Evolutionary conservation across 2,797 vertebrate species (phyloP).

Genomic region (Ctenopoma kingsleyae): DNA sequence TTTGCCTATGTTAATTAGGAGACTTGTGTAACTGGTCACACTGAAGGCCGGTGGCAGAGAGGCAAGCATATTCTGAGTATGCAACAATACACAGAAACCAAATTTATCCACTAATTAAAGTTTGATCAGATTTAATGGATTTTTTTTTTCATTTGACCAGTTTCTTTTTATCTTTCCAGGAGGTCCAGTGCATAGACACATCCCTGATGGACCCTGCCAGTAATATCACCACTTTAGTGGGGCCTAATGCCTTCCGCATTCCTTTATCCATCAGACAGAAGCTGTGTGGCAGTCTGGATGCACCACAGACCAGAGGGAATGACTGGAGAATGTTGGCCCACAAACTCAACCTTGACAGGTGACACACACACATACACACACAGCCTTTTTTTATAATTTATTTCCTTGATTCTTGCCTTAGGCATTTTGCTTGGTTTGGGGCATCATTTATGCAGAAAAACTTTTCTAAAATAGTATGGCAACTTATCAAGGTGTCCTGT

Average conservation of each 20-base stretch:
- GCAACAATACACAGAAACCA: background rate
- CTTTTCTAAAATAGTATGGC: background rate
- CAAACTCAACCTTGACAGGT: conserved; percentile 98
- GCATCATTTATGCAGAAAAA: conserved; percentile 11
- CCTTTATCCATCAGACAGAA: conserved; percentile 96
- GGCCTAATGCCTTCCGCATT: conserved; percentile 95
- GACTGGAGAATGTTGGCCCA: conserved; percentile 99
- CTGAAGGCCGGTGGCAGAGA: conserved; percentile 3
- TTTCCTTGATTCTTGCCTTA: conserved; percentile 10
- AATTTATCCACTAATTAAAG: background rate
- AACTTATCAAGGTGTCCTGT: conserved; percentile 8
- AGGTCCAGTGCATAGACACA: conserved; percentile 91
- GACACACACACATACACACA: conserved; percentile 21
- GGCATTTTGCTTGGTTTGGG: conserved; percentile 11
- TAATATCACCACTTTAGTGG: conserved; percentile 92
- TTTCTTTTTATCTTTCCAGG: conserved; percentile 80
- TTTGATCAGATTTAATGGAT: background rate
- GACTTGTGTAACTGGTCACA: conserved; percentile 44
- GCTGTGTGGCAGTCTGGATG: conserved; percentile 96
- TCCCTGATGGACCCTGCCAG: conserved; percentile 92
- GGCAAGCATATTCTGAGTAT: background rate
- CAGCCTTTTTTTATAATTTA: background rate
- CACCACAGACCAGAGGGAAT: conserved; percentile 94
- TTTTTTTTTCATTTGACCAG: background rate
- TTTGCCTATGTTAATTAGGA: conserved; percentile 61